These are phyloP conservation scores for Pituophis catenifer DNA, from an alignment of 2,113 vertebrate genomes.

Conservation along the genomic window DNA sequence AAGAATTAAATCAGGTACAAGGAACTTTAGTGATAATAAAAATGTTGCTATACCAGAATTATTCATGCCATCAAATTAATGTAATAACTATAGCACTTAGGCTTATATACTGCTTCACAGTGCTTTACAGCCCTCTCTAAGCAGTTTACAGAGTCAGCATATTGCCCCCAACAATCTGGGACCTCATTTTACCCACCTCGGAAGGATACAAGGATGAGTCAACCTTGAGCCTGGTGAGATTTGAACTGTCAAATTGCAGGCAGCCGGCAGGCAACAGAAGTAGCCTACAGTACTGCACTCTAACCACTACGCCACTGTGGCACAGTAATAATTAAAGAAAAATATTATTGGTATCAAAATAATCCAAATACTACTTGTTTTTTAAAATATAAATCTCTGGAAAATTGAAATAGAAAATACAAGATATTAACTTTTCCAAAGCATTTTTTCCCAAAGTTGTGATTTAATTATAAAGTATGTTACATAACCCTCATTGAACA, in stretches of 20 bases:
- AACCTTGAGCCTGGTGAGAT: too few relatives aligned
- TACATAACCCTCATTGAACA: background rate
- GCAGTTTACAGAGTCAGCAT: too few relatives aligned
- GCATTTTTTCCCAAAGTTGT: background rate
- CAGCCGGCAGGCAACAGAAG: too few relatives aligned
- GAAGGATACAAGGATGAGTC: too few relatives aligned
- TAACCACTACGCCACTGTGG: too few relatives aligned
- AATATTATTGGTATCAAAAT: background rate
- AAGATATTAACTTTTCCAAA: slow-evolving; percentile 4
- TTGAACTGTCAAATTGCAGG: too few relatives aligned
- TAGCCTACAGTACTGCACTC: too few relatives aligned
- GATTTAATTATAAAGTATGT: background rate
- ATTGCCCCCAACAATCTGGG: too few relatives aligned
- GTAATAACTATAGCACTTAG: too few relatives aligned
- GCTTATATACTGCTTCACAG: too few relatives aligned
- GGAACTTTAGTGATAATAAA: background rate
- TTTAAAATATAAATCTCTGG: background rate
- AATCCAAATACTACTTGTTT: background rate
- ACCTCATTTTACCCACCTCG: too few relatives aligned
- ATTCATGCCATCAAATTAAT: background rate
- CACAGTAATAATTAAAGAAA: background rate
- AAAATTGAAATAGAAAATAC: background rate
- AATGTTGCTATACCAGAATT: background rate
- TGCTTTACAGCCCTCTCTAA: too few relatives aligned
- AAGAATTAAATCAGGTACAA: slow-evolving; percentile 85